phyloP scores from a whole-genome alignment of 2,797 vertebrate species.

The Vultur gryphus region DNA sequence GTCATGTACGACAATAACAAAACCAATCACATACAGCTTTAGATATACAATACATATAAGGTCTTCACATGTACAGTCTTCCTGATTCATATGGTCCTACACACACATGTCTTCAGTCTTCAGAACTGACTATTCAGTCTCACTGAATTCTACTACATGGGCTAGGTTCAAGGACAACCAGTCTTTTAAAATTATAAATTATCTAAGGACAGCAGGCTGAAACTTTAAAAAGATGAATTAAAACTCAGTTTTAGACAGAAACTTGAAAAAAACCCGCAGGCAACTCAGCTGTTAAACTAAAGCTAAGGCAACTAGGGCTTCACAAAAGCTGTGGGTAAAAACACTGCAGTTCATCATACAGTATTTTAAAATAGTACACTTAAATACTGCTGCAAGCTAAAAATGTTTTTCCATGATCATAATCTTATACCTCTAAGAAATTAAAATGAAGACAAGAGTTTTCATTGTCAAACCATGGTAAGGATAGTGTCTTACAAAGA shows the following conservation, averaged over 20 bases:
- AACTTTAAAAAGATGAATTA: background rate
- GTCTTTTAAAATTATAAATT: background rate
- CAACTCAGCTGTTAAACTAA: background rate
- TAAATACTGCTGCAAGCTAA: conserved; percentile 39
- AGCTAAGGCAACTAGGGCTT: background rate
- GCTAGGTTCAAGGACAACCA: background rate
- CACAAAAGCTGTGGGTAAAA: conserved; percentile 4
- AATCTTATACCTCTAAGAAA: background rate
- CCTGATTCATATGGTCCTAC: background rate
- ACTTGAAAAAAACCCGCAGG: background rate
- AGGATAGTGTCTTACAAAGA: background rate
- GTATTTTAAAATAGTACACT: conserved; percentile 41
- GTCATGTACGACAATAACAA: background rate
- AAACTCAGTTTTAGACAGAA: background rate
- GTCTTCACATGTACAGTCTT: background rate
- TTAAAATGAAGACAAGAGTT: conserved; percentile 20
- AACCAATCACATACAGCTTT: background rate
- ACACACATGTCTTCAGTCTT: background rate
- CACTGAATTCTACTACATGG: background rate
- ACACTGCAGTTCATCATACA: background rate
- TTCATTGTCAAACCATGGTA: background rate
- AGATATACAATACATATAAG: background rate
- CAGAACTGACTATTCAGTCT: background rate
- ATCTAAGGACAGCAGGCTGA: background rate
- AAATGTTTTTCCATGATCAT: background rate